phyloP scores from a whole-genome alignment of 2,888 invertebrate species.

The Dryomyza anilis region DNA sequence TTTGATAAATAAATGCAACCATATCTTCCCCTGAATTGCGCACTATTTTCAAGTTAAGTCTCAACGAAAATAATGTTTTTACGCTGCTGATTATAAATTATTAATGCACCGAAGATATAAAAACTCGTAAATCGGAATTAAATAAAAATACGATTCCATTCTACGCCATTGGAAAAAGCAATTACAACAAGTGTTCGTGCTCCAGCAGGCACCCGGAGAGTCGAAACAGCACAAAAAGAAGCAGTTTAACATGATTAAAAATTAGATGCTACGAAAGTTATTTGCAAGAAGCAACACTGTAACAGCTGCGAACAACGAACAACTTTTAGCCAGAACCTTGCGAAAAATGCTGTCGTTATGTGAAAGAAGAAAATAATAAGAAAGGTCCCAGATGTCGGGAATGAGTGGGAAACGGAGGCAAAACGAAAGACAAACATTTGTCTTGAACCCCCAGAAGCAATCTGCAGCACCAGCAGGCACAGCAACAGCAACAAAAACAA shows the following conservation, averaged over 20 bases:
- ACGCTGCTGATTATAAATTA: conserved; percentile 34
- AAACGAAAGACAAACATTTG: conserved; percentile 37
- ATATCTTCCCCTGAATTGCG: conserved; percentile 1
- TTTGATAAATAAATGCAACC: neutral
- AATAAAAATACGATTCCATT: conserved; percentile 37
- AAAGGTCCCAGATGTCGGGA: conserved; percentile 51
- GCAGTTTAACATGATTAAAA: conserved; percentile 28
- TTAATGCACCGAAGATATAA: conserved; percentile 27
- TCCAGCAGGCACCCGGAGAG: neutral
- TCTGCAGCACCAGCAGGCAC: conserved; percentile 31
- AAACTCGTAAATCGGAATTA: conserved; percentile 21
- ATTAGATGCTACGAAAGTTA: conserved; percentile 23
- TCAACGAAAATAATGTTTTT: conserved; percentile 44
- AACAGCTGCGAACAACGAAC: conserved; percentile 51
- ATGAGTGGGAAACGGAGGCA: conserved; percentile 41
- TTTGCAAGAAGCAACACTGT: conserved; percentile 29
- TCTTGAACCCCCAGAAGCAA: conserved; percentile 48
- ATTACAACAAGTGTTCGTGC: conserved; percentile 21
- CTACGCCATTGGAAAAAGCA: conserved; percentile 29
- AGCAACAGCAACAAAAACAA: conserved; percentile 24
- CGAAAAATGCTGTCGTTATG: no score
- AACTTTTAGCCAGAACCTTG: no score
- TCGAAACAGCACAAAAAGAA: neutral
- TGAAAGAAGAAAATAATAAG: no score
- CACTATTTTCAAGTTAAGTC: conserved; percentile 16